Evolutionary conservation across 2,888 invertebrate species (phyloP), one percentile per base, ranked within the genome.

Genomic region (Epinotia brunnichana): DNA sequence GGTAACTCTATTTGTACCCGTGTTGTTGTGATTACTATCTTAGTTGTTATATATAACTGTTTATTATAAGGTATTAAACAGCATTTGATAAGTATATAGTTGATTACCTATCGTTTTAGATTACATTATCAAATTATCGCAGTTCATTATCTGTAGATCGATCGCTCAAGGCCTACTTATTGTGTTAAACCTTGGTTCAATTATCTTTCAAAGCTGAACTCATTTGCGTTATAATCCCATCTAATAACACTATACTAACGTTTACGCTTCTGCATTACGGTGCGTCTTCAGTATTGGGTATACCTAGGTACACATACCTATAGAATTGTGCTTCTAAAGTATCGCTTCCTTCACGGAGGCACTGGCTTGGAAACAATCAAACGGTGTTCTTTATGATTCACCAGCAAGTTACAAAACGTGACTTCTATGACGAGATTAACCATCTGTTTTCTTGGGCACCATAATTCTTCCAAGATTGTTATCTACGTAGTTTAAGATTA

Each of bases 391-490:
- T 69, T 29, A 69, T 62, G 61, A 69, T 44, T 69, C 69, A 69
- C 39, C 21, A 66, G n/a, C 39, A 21, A 44, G 17, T 54, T 62
- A 41, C 61, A 44, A 24, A 69, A 69, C 44, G 54, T 54, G 61
- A 54, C 17, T 62, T 44, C 41, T 54, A 62, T 61, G 41, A 62
- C 44, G 21, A 61, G 24, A 41, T 53, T 13, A 70, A 44, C 66
- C 54, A 66, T 66, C 54, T 66, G 66, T 56, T 41, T 56, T 17
- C 66, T 41, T 56, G 54, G 41, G 19, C 11, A 41, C 56, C 54
- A 56, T 66, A 56, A 66, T 66, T 66, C 56, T 66, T 56, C n/a
- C n/a, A n/a, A 66, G 54, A 66, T 66, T 62, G 17, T 62, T 53
- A 66, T 66, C 66, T 64, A 53, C 39, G 39, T 39, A 41, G 24